Evolutionary conservation across 2,113 vertebrate species (phyloP).

Genomic region (Hydropotes inermis): DNA sequence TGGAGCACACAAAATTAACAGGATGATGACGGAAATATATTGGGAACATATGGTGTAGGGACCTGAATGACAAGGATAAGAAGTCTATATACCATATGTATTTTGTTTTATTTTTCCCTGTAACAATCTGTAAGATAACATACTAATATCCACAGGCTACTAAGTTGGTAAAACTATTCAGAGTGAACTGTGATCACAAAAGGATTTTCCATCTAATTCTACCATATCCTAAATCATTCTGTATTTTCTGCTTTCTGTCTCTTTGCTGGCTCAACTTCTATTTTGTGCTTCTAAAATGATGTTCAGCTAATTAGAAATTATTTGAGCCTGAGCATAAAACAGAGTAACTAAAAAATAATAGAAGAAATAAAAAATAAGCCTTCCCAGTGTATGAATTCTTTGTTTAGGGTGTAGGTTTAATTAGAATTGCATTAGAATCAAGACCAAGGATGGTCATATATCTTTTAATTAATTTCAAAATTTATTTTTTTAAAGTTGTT

Average conservation of each 20-base stretch:
- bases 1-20: neutral
- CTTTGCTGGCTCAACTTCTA: neutral
- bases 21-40: neutral
- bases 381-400: neutral
- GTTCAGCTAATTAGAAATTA: slow-evolving; percentile 25
- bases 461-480: slow-evolving; percentile 65
- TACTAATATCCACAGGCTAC: neutral
- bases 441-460: slow-evolving; percentile 53
- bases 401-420: slow-evolving; percentile 56
- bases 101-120: neutral
- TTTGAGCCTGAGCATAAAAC: neutral
- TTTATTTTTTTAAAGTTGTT: neutral
- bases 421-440: slow-evolving; percentile 60
- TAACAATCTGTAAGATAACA: neutral
- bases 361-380: neutral
- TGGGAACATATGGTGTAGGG: neutral
- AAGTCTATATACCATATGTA: neutral
- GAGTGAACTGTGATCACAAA: neutral
- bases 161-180: neutral
- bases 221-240: neutral
- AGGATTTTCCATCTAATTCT: neutral
- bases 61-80: neutral
- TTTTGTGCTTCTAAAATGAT: neutral
- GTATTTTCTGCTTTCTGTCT: neutral
- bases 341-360: neutral